Conservation (phyloP, 2,888 invertebrate species). For the Agrilus cyanescens region DNA sequence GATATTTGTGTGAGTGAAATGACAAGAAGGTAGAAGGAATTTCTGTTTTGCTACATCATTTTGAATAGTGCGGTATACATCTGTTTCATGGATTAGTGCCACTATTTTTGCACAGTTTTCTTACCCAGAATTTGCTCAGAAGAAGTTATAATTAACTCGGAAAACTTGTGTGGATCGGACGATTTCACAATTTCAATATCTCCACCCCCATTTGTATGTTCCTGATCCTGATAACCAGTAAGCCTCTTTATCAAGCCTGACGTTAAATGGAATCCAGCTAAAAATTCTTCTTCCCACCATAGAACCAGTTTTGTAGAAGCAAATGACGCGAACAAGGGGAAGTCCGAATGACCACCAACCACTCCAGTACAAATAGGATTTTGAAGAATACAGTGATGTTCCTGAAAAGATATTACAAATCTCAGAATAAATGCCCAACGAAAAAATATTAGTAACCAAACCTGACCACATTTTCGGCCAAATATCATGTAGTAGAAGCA, state of each 20-base stretch:
- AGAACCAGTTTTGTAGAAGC: constrained; percentile 70
- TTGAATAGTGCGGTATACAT: too few species aligned
- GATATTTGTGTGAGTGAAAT: too few species aligned
- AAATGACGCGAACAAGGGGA: constrained; percentile 73
- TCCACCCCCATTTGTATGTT: constrained; percentile 33
- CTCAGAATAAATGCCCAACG: background rate
- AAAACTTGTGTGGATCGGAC: constrained; percentile 68
- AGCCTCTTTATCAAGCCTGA: constrained; percentile 39
- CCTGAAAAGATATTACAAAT: constrained; percentile 16
- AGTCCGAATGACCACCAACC: constrained; percentile 72
- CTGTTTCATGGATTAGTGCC: too few species aligned
- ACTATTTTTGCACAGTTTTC: background rate
- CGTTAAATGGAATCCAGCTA: constrained; percentile 58
- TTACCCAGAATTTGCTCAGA: constrained; percentile 56
- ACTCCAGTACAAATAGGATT: constrained; percentile 67
- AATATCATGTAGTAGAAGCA: too few species aligned
- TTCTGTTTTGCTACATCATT: too few species aligned
- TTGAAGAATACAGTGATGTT: constrained; percentile 47
- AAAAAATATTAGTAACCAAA: too few species aligned
- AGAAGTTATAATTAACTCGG: constrained; percentile 56
- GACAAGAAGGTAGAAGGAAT: too few species aligned
- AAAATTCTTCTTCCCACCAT: constrained; percentile 81
- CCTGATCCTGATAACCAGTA: constrained; percentile 29
- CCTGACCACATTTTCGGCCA: too few species aligned
- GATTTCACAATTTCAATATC: constrained; percentile 48